phyloP scores from a whole-genome alignment of 2,113 vertebrate species.

The Balaeniceps rex region DNA sequence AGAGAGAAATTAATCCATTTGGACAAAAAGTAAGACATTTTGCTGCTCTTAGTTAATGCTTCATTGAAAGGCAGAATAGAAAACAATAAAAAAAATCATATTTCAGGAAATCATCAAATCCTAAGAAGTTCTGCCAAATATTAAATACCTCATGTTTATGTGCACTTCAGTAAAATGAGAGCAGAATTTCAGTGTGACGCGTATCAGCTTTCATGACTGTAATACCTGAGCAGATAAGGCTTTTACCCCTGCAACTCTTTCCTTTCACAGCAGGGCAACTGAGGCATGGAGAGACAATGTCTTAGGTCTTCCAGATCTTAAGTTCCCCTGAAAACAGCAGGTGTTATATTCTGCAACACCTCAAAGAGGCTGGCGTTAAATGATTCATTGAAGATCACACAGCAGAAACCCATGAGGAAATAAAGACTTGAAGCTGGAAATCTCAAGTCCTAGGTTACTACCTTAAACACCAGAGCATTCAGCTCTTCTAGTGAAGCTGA shows the following conservation, averaged over 20 bases:
- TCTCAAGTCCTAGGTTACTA: neutral
- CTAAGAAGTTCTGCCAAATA: neutral
- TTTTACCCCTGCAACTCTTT: neutral
- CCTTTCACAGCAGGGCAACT: neutral
- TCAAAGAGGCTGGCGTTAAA: neutral
- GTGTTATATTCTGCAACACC: neutral
- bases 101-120: neutral
- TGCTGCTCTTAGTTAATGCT: neutral
- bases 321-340: neutral
- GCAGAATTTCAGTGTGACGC: neutral
- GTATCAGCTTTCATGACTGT: neutral
- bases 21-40: neutral
- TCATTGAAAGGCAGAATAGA: neutral
- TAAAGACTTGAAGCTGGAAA: neutral
- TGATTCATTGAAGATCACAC: neutral
- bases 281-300: neutral
- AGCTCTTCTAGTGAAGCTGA: neutral
- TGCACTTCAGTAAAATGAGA: neutral
- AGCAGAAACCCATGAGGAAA: neutral
- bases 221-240: neutral
- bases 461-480: neutral
- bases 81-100: neutral
- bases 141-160: neutral
- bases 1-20: neutral
- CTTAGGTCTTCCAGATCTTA: neutral